Evolutionary conservation across 2,888 invertebrate genomes (phyloP).

Genomic region (Mesorhabditis sp.): DNA sequence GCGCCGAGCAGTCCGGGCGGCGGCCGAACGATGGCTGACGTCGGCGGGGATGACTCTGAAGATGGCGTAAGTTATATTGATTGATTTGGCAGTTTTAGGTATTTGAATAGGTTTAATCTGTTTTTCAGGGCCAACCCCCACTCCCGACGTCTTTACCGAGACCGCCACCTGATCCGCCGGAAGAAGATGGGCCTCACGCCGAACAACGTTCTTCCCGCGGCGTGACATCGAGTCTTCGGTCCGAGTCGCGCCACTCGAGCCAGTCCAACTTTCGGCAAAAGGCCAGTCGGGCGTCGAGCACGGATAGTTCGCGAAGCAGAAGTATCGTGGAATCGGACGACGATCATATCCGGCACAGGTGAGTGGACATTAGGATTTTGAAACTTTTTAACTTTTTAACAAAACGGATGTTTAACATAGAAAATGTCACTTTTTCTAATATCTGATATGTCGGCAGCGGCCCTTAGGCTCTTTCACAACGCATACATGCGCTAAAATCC

Average conservation of each 20-base stretch:
- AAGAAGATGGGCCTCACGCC: neutral
- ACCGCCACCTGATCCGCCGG: slow-evolving; percentile 3
- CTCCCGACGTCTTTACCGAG: neutral
- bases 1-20: neutral
- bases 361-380: neutral
- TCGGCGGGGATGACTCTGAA: neutral
- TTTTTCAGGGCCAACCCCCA: neutral
- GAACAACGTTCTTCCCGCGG: neutral
- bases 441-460: too few species aligned
- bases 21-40: slow-evolving; percentile 3
- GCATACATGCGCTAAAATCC: too few species aligned
- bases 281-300: neutral
- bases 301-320: slow-evolving; percentile 1
- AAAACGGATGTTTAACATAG: too few species aligned
- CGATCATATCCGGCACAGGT: neutral
- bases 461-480: too few species aligned
- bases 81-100: neutral
- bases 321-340: slow-evolving; percentile 7
- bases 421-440: too few species aligned
- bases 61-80: neutral
- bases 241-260: neutral
- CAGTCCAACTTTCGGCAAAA: neutral
- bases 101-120: too few species aligned
- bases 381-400: neutral
- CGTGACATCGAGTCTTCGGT: neutral